Percentiles rank a stretch among this genome's conserved stretches.
Evolutionary conservation across 1,140 invertebrate species (phyloP).

Genomic region (Anoplophora glabripennis): DNA sequence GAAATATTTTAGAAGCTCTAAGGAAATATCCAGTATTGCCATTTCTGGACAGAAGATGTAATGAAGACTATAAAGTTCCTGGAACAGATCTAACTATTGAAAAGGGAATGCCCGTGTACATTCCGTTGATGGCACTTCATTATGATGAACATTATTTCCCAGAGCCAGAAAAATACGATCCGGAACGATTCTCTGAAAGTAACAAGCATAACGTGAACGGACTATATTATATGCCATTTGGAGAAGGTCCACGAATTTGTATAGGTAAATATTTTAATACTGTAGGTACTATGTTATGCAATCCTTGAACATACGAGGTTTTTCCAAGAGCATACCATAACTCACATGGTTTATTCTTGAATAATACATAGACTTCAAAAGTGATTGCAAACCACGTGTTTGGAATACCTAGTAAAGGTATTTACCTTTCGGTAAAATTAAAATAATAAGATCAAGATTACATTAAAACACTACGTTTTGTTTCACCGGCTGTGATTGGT

Average conservation of each 20-base stretch:
- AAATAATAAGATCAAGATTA: too few relatives aligned
- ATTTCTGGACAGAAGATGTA: slow-evolving; percentile 37
- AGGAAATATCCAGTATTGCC: slow-evolving; percentile 50
- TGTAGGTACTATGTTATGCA: too few relatives aligned
- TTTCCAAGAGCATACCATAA: too few relatives aligned
- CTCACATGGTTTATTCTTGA: too few relatives aligned
- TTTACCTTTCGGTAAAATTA: too few relatives aligned
- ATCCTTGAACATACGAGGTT: too few relatives aligned
- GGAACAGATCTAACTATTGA: slow-evolving; percentile 42
- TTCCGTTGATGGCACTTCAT: slow-evolving; percentile 46
- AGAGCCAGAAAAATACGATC: slow-evolving; percentile 58
- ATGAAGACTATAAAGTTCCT: slow-evolving; percentile 41
- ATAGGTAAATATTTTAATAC: slow-evolving; percentile 50
- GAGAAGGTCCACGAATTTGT: slow-evolving; percentile 58
- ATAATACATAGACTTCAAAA: too few relatives aligned
- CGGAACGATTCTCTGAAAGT: slow-evolving; percentile 50
- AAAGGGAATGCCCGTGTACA: slow-evolving; percentile 44
- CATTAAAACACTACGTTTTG: too few relatives aligned
- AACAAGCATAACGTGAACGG: slow-evolving; percentile 47
- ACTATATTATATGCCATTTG: slow-evolving; percentile 58
- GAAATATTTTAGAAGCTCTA: slow-evolving; percentile 48
- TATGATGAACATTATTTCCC: slow-evolving; percentile 54
- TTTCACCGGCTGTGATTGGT: too few relatives aligned
- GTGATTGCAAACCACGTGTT: too few relatives aligned
- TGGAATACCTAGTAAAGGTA: too few relatives aligned